Base-by-base conservation (phyloP, 1,140 invertebrate species). In the Oncopodura yosiiana region DNA sequence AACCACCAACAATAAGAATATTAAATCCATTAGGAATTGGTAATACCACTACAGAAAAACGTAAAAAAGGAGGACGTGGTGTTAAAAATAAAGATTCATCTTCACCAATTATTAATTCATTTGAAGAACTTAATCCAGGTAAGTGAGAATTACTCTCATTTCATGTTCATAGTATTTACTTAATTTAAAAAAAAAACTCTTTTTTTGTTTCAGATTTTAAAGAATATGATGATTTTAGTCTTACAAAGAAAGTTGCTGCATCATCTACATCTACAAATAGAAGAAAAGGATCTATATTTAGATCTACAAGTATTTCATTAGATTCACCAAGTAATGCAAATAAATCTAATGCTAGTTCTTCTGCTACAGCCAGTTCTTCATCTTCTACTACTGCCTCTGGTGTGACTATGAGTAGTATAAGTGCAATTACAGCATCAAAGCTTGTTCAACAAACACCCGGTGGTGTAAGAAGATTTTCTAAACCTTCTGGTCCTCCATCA, bases 261-360 rank as follows among this genome's bases (percentile, higher is more conserved):
- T 45, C 53, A 5, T 52, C 51, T 16, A 55, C 37, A 14, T 54
- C 57, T 27, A 38, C 57, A 14, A 55, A 27, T 26, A 60, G 56
- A 27, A 26, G 58, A 34, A 60, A 60, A 43, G 49, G n/a, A n/a
- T n/a, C 46, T 3, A 21, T 16, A 9, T 49, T 24, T 8, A 36
- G 34, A 23, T 32, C 46, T 9, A 14, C 11, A n/a, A 27, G n/a
- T n/a, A n/a, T n/a, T n/a, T n/a, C n/a, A n/a, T n/a, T n/a, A n/a
- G n/a, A n/a, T n/a, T n/a, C n/a, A n/a, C n/a, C n/a, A n/a, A n/a
- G n/a, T n/a, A n/a, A n/a, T n/a, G n/a, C n/a, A n/a, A n/a, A n/a
- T n/a, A n/a, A n/a, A n/a, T n/a, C n/a, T n/a, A n/a, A n/a, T n/a
- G n/a, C n/a, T n/a, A n/a, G n/a, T n/a, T n/a, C n/a, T n/a, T n/a